A percentile compares a stretch with the other conserved stretches of the same genome.
Conservation (phyloP, 2,888 invertebrate genomes). For the Agrilus biguttatus region DNA sequence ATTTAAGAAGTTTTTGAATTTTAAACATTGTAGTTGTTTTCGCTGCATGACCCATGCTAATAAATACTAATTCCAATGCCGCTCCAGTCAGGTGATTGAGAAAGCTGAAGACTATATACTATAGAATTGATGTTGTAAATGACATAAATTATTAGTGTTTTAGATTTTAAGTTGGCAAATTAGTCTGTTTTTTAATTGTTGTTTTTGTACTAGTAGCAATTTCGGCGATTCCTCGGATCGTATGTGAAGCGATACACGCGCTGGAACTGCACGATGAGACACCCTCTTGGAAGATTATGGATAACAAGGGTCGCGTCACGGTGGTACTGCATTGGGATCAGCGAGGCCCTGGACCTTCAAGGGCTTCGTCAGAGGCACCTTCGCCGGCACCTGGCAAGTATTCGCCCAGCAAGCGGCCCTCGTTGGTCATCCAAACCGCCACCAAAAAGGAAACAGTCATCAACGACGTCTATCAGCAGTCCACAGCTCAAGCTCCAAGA, state of each 20-base stretch:
- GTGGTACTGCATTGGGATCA: constrained; percentile 96
- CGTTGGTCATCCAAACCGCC: constrained; percentile 58
- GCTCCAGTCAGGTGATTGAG: no score
- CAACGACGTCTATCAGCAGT: constrained; percentile 28
- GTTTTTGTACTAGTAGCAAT: constrained; percentile 51
- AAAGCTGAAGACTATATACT: no score
- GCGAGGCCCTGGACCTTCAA: constrained; percentile 47
- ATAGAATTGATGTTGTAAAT: no score
- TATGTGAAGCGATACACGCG: constrained; percentile 93
- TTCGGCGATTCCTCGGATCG: constrained; percentile 90
- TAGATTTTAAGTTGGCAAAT: no score
- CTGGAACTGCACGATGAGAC: constrained; percentile 92
- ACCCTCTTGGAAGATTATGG: constrained; percentile 97
- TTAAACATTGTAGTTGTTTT: no score
- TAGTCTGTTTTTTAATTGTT: neutral
- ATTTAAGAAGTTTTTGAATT: no score
- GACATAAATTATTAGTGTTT: no score
- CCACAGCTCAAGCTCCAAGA: constrained; percentile 25
- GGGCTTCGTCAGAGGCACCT: constrained; percentile 38
- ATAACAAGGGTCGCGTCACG: constrained; percentile 93
- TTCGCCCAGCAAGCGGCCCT: constrained; percentile 48
- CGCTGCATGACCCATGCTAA: no score
- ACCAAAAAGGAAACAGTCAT: constrained; percentile 46
- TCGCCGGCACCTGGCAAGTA: constrained; percentile 39
- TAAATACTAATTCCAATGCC: no score